Percentiles rank a stretch among this genome's conserved stretches.
These are phyloP conservation scores for Hippoglossus hippoglossus DNA, from an alignment of 2,797 vertebrate genomes.

Conservation along the genomic window DNA sequence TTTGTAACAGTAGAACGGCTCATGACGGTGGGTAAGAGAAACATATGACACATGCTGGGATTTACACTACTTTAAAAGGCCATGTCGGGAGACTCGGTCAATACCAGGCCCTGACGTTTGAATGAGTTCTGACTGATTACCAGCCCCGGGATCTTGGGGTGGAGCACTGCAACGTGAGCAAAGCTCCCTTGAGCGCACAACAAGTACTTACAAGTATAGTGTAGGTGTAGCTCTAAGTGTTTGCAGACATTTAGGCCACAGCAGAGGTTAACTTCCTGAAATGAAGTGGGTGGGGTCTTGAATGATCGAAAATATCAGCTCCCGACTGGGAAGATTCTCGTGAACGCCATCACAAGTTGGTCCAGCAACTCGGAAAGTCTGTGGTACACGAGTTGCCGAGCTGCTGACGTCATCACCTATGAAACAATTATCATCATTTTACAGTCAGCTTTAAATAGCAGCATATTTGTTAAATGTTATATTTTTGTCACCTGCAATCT, in stretches of 20 bases:
- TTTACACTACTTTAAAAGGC: constrained; percentile 78
- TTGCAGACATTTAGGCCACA: constrained; percentile 14
- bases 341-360: no score
- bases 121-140: constrained; percentile 47
- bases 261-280: constrained; percentile 17
- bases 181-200: constrained; percentile 6
- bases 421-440: no score
- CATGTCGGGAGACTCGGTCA: constrained; percentile 41
- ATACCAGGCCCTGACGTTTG: constrained; percentile 24
- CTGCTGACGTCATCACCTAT: no score
- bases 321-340: no score
- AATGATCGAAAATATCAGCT: no score
- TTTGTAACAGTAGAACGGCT: constrained; percentile 76
- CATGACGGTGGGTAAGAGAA: constrained; percentile 75
- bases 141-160: constrained; percentile 20
- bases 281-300: constrained; percentile 12
- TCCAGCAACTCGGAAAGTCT: no score
- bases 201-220: not conserved
- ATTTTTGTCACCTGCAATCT: no score
- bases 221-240: constrained; percentile 20
- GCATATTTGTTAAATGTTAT: no score
- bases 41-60: constrained; percentile 74
- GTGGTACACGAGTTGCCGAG: not conserved
- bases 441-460: no score
- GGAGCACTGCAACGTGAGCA: constrained; percentile 9